Base-by-base conservation (phyloP, 1,140 invertebrate genomes). In the Sarcophaga peregrina region DNA sequence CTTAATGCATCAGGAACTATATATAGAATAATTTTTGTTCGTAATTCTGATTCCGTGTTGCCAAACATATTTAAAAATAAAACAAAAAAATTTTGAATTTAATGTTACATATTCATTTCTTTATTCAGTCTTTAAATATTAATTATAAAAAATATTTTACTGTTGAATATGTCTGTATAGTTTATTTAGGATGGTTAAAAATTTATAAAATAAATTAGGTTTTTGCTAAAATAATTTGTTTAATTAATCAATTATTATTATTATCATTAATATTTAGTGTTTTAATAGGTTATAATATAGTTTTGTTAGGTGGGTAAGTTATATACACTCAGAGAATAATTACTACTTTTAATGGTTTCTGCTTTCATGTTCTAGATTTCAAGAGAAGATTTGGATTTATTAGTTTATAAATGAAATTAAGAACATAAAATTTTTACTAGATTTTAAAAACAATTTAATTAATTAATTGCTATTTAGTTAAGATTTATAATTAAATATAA, bases 101-200 rank as follows among this genome's bases (percentile, higher is more conserved):
- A 20, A 8, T 68, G 50, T 68, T 68, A 68, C 4, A 68, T 68
- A 8, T 68, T 68, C n/a, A 5, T 68, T 25, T 68, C 3, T 68
- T 68, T 68, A 68, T 68, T 68, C 62, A 68, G 62, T 68, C 62
- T 68, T 68, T 68, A 68, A 68, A 68, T 68, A 68, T 68, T 68
- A 68, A 68, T 58, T 9, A 68, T 68, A 20, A 68, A 68, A 68
- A 20, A 68, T 68, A 68, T 25, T 68, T 68, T 25, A 37, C 25
- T 7, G 62, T 25, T 20, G 5, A 62, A n/a, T 62, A 62, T 62
- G n/a, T 62, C 17, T n/a, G 13, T 7, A 2, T 20, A 68, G 58
- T 20, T 15, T 68, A 68, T 37, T 37, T 37, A 37, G 25, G 4
- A 37, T 37, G 1, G 17, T 68, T 20, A 10, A 20, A 68, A 25